phyloP scores from a whole-genome alignment of 1,140 invertebrate species.

The Teleogryllus occipitalis region DNA sequence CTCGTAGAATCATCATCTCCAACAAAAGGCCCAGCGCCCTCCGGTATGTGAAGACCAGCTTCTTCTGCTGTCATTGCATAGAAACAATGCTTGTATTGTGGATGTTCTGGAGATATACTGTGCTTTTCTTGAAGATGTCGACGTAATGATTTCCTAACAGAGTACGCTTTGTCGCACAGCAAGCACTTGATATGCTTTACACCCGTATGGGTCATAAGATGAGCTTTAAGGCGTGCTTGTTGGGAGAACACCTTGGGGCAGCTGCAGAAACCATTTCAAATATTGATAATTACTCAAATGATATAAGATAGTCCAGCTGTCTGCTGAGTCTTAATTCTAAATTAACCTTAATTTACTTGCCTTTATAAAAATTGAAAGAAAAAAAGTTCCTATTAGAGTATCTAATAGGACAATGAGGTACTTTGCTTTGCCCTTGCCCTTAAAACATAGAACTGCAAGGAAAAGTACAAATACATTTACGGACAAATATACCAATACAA shows the following conservation, averaged over 20 bases:
- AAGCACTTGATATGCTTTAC: slow-evolving; percentile 27
- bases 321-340: neutral
- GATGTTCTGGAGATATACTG: slow-evolving; percentile 23
- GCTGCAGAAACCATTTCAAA: slow-evolving; percentile 14
- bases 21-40: slow-evolving; percentile 2
- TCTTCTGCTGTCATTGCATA: slow-evolving; percentile 26
- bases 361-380: neutral
- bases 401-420: neutral
- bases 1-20: slow-evolving; percentile 13
- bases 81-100: slow-evolving; percentile 26
- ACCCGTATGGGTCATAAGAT: slow-evolving; percentile 28
- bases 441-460: neutral
- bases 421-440: neutral
- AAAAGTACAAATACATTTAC: too few relatives aligned
- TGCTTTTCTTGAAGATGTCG: slow-evolving; percentile 26
- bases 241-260: slow-evolving; percentile 25
- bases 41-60: slow-evolving; percentile 25
- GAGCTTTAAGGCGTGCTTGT: slow-evolving; percentile 23
- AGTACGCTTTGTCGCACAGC: slow-evolving; percentile 26
- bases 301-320: too few relatives aligned
- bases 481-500: too few relatives aligned
- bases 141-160: slow-evolving; percentile 24
- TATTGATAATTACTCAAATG: too few relatives aligned
- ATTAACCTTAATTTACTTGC: neutral
- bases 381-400: neutral